Evolutionary conservation across 2,888 invertebrate species (phyloP), one percentile per base, ranked within the genome.

Genomic region (Trichopoda pennipes): DNA sequence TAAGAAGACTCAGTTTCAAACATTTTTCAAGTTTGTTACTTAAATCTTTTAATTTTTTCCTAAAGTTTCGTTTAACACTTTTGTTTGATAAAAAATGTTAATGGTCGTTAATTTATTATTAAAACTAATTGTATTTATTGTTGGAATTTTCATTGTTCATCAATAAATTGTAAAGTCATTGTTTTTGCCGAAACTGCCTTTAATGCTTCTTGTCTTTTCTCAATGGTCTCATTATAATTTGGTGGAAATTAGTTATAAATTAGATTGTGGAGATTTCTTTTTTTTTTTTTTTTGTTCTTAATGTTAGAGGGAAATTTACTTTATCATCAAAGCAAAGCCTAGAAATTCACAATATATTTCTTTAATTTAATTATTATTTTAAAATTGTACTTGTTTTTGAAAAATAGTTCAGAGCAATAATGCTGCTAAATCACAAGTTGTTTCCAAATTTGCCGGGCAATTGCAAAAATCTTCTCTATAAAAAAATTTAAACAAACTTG

Each of bases 391-490:
- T n/a, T n/a, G n/a, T n/a, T n/a, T n/a, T n/a, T n/a, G n/a, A n/a
- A n/a, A n/a, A n/a, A n/a, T n/a, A n/a, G n/a, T n/a, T n/a, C n/a
- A n/a, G 95, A 95, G 90, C 93, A 94, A n/a, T 12, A 94, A 93
- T 89, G 91, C 93, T 14, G 95, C 96, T 90, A 95, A 96, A 87
- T 94, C 70, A 95, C 85, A 97, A 90, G 93, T 98, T 69, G 98
- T 98, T 32, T 95, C 94, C 69, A 98, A 98, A 92, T 92, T 98
- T 58, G 95, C 96, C 0, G 97, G 97, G 1, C 93, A 93, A 78
- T 89, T 98, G 72, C 95, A 95, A 85, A 98, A 97, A 90, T 93
- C 94, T 21, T 96, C 96, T 87, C 91, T 99, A 72, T 90, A 97
- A 1, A 95, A 94, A 91, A 92, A 96, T 72, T 91, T 99, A 3